These are phyloP conservation scores for Amiota mariae DNA, from an alignment of 2,888 invertebrate genomes.

Conservation along the genomic window DNA sequence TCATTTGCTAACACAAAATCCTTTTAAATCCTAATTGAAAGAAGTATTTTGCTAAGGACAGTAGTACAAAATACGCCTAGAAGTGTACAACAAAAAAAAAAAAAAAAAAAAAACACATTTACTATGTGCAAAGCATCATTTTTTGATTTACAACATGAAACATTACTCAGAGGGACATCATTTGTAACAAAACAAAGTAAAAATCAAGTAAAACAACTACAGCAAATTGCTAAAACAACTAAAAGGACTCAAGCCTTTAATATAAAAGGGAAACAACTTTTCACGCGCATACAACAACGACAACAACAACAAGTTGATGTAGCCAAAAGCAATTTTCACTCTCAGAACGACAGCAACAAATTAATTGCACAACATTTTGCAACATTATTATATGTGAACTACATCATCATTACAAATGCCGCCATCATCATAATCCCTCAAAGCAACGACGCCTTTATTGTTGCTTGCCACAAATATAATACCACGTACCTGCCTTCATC, in stretches of 20 bases:
- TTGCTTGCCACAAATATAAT: slow-evolving; percentile 13
- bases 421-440: background rate
- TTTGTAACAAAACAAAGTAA: background rate
- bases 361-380: slow-evolving; percentile 24
- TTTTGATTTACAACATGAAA: background rate
- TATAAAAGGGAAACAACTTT: background rate
- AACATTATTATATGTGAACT: background rate
- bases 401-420: background rate
- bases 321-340: background rate
- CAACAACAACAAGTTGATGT: slow-evolving; percentile 38
- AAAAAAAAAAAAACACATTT: background rate
- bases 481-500: background rate
- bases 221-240: background rate
- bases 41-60: no score
- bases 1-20: no score
- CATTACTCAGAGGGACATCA: background rate
- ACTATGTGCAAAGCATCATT: slow-evolving; percentile 18
- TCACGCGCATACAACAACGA: slow-evolving; percentile 37
- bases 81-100: background rate
- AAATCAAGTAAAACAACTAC: background rate
- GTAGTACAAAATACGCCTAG: slow-evolving; percentile 1
- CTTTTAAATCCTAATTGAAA: no score
- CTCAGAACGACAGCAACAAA: slow-evolving; percentile 13
- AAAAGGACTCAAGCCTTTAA: background rate
- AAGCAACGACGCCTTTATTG: background rate